Evolutionary conservation across 2,888 invertebrate genomes (phyloP), one percentile per base, ranked within the genome.

Genomic region (Vanessa cardui): DNA sequence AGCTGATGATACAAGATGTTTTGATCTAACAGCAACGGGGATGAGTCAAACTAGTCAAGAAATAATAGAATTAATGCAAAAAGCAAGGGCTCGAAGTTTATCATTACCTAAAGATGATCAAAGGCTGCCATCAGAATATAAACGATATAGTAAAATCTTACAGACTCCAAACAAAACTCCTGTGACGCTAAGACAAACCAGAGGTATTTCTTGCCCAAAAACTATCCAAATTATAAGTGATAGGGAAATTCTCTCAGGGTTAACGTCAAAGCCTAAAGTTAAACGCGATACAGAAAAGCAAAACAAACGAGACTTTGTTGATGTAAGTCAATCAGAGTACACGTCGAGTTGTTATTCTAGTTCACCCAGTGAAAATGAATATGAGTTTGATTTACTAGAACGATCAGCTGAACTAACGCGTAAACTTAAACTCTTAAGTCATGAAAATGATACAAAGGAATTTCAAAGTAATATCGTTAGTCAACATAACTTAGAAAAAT

Each of bases 101-200:
- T 92, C 93, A 1, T 90, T 93, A 75, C 89, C 93, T n/a, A 93
- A 93, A 82, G 93, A 93, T 72, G 93, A 93, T 74, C 84, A 88
- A 49, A 85, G 86, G 76, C 76, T 89, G 65, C 86, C 84, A 74
- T 67, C 79, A 44, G 89, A 84, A 54, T 91, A 90, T 71, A 88
- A 83, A 77, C 74, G 75, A 33, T 76, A 88, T 16, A 82, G 84
- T 26, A 93, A 93, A 82, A 89, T 88, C 52, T 88, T 94, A 70
- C 92, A 94, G 76, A 93, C 94, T 8, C 94, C 95, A 31, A 92
- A 88, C 62, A 92, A 89, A 81, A 90, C 89, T 1, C 92, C 93
- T 16, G 80, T 83, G 8, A 87, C 84, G 39, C 80, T 89, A 16
- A 83, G 88, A 73, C 83, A 85, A 21, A 77, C 77, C 33, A 82